Percentiles rank a stretch among this genome's conserved stretches.
phyloP scores from a whole-genome alignment of 1,140 invertebrate genomes.

The Pogonomyrmex barbatus region DNA sequence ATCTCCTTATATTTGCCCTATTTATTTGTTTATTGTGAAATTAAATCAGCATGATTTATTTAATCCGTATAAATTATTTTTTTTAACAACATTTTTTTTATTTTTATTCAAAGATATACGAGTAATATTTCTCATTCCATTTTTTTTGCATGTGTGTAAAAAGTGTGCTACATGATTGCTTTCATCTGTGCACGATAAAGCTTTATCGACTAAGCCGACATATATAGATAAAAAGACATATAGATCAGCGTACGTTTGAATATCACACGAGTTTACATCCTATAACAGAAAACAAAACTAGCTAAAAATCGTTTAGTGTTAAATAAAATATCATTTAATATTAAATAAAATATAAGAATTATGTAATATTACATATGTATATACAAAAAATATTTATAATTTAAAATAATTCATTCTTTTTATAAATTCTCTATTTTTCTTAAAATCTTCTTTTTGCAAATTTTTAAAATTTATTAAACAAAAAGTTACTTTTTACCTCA shows the following conservation, averaged over 20 bases:
- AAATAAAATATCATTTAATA: no score
- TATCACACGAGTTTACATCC: not conserved
- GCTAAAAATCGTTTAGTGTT: no score
- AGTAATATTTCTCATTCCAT: not conserved
- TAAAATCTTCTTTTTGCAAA: not conserved
- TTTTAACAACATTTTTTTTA: no score
- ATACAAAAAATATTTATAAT: not conserved
- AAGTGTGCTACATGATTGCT: not conserved
- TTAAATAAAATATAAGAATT: no score
- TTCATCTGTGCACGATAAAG: slow-evolving; percentile 3
- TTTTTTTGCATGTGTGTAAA: not conserved
- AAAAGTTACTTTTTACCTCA: not conserved
- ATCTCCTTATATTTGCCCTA: no score
- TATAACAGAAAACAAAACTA: slow-evolving; percentile 17
- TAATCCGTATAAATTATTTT: no score
- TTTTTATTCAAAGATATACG: not conserved
- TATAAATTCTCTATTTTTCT: slow-evolving; percentile 1
- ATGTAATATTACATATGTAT: not conserved
- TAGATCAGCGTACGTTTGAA: not conserved
- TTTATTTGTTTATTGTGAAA: no score
- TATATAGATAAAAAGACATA: not conserved
- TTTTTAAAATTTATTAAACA: not conserved
- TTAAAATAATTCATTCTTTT: no score
- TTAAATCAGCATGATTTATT: no score
- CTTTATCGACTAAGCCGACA: slow-evolving; percentile 23